Evolutionary conservation across 2,113 vertebrate species (phyloP).

Genomic region (Garra rufa): DNA sequence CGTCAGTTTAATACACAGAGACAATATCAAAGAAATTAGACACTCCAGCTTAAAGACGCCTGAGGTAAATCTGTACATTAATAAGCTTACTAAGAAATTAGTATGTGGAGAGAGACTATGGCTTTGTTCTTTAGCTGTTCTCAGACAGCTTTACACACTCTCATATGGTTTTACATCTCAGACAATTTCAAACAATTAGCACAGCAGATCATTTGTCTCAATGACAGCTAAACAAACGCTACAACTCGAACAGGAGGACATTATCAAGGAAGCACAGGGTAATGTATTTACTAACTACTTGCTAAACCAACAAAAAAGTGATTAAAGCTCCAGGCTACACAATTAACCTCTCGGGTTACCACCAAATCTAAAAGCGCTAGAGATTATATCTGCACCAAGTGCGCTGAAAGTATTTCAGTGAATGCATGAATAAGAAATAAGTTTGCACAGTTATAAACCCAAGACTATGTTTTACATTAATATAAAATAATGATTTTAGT

Average conservation of each 20-base stretch:
- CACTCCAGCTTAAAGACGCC: background rate
- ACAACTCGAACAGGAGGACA: constrained; percentile 40
- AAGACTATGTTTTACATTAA: background rate
- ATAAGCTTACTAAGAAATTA: background rate
- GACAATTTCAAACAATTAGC: constrained; percentile 60
- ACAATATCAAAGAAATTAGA: background rate
- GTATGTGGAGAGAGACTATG: constrained; percentile 12
- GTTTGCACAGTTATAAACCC: background rate
- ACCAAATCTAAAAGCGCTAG: background rate
- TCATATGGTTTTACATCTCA: constrained; percentile 45
- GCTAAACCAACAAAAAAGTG: constrained; percentile 36
- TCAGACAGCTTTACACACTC: constrained; percentile 19
- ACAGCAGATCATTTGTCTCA: constrained; percentile 61
- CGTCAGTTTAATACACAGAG: background rate
- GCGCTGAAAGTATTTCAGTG: background rate
- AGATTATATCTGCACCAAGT: background rate
- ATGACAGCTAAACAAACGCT: constrained; percentile 62
- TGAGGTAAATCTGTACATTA: constrained; percentile 13
- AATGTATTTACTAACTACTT: constrained; percentile 54
- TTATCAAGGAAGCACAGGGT: constrained; percentile 44
- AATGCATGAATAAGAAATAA: background rate
- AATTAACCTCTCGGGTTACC: constrained; percentile 45
- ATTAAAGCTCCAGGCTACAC: constrained; percentile 52
- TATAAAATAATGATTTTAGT: background rate
- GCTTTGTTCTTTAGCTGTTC: constrained; percentile 4